A percentile compares a stretch with the other conserved stretches of the same genome.
Conservation (phyloP, 2,888 invertebrate genomes). For the Lacanobia oleracea region DNA sequence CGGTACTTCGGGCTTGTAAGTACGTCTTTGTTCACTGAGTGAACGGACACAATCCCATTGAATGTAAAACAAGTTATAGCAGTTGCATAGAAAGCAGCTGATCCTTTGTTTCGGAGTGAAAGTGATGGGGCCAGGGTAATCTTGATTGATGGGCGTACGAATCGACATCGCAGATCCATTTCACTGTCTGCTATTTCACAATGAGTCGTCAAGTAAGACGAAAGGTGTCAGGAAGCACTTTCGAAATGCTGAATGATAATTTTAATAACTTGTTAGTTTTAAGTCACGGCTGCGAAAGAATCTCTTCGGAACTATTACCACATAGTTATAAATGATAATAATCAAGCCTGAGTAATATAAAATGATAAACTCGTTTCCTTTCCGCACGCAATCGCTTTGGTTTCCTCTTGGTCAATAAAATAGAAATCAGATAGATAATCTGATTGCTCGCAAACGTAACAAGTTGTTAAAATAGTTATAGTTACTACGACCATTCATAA, state of each 20-base stretch:
- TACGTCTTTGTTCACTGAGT: constrained; percentile 52
- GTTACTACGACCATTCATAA: too few relatives aligned
- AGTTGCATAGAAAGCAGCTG: constrained; percentile 77
- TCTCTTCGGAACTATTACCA: constrained; percentile 34
- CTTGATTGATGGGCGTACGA: constrained; percentile 76
- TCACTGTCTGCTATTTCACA: constrained; percentile 70
- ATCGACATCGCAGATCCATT: constrained; percentile 70
- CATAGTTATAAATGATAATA: constrained; percentile 30
- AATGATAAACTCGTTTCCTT: constrained; percentile 39
- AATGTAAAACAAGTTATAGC: constrained; percentile 75
- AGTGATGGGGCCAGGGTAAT: constrained; percentile 74
- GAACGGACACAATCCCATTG: constrained; percentile 70
- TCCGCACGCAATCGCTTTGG: constrained; percentile 3
- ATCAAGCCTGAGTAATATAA: constrained; percentile 33
- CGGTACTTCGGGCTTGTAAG: constrained; percentile 28
- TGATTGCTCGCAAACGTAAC: constrained; percentile 21
- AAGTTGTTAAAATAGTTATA: background rate
- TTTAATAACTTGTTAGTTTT: constrained; percentile 15
- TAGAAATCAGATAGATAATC: constrained; percentile 31
- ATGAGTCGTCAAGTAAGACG: constrained; percentile 60
- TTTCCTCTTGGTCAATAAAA: constrained; percentile 37
- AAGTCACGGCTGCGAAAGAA: constrained; percentile 24
- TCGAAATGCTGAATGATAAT: constrained; percentile 15
- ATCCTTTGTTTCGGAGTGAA: constrained; percentile 84
- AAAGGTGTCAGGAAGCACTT: constrained; percentile 46